Evolutionary conservation across 92 coral and sea anemone genomes (phyloP), one percentile per base, ranked within the genome.

Genomic region (Montipora capitata): DNA sequence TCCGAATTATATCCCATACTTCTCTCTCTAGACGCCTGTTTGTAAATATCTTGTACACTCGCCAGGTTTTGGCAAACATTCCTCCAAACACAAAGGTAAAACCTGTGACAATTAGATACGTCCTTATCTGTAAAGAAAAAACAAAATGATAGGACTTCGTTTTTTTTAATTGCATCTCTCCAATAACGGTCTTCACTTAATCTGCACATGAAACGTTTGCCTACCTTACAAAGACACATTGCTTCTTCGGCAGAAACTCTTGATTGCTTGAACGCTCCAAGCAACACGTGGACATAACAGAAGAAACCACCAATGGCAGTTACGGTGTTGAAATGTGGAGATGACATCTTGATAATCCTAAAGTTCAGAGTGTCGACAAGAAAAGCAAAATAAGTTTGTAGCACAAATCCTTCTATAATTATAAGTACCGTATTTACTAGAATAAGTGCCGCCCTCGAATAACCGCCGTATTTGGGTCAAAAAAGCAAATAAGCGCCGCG

Each of bases 31-130:
- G 92, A 57, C 94, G 93, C 65, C 92, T 85, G 94, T 96, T 96
- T 45, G 99, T 94, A 72, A 94, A 96, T 63, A 96, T 96, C 82
- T 94, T 96, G 95, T 96, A 96, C 58, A 96, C 99, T 42, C 99
- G 90, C 91, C 96, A 96, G 11, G 99, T 96, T 78, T 96, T 96
- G 0, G 96, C 94, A 18, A 96, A 94, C 98, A 96, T 96, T 45
- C 95, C 94, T 38, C 99, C 99, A 78, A 96, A 94, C 27, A 93
- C 91, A 6, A 96, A 83, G 40, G 98, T 92, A 65, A 96, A 96
- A 10, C 99, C 99, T 8, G 91, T 88, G 20, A 92, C 85, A 0
- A 96, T 82, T 5, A 92, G 58, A 91, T 93, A 94, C 17, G 89
- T 79, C 20, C 96, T 88, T 7, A 89, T 74, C 99, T 94, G 82